Conservation (phyloP, 2,888 invertebrate genomes). For the Hipparchia semele region DNA sequence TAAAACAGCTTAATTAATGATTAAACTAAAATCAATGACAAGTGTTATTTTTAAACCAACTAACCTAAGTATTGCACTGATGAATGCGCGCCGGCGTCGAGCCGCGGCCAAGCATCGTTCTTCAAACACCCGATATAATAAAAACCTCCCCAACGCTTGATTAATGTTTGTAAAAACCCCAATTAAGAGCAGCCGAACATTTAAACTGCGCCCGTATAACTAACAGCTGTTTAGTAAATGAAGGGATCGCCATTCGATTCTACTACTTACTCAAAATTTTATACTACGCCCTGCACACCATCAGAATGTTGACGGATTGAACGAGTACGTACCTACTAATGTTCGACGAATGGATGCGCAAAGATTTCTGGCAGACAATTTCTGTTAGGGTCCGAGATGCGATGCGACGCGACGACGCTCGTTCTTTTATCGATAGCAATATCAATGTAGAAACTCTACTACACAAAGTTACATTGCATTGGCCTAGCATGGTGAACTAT, state of each 20-base stretch:
- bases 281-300: too few relatives aligned
- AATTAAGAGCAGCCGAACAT: slow-evolving; percentile 73
- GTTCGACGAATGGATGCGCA: too few relatives aligned
- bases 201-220: slow-evolving; percentile 66
- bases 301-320: too few relatives aligned
- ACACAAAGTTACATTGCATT: too few relatives aligned
- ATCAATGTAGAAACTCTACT: too few relatives aligned
- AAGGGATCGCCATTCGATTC: slow-evolving; percentile 30
- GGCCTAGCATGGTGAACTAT: too few relatives aligned
- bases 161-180: slow-evolving; percentile 80
- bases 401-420: too few relatives aligned
- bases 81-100: slow-evolving; percentile 62
- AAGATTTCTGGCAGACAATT: too few relatives aligned
- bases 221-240: slow-evolving; percentile 51
- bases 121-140: slow-evolving; percentile 67
- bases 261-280: background rate
- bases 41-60: slow-evolving; percentile 7
- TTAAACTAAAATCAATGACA: background rate
- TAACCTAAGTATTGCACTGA: slow-evolving; percentile 47
- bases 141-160: slow-evolving; percentile 77
- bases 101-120: slow-evolving; percentile 61
- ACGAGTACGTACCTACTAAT: too few relatives aligned
- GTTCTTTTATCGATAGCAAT: too few relatives aligned
- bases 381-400: too few relatives aligned
- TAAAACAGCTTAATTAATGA: background rate